A percentile compares a stretch with the other conserved stretches of the same genome.
Conservation (phyloP, 2,113 vertebrate species). For the Cephalopholis sonnerati region DNA sequence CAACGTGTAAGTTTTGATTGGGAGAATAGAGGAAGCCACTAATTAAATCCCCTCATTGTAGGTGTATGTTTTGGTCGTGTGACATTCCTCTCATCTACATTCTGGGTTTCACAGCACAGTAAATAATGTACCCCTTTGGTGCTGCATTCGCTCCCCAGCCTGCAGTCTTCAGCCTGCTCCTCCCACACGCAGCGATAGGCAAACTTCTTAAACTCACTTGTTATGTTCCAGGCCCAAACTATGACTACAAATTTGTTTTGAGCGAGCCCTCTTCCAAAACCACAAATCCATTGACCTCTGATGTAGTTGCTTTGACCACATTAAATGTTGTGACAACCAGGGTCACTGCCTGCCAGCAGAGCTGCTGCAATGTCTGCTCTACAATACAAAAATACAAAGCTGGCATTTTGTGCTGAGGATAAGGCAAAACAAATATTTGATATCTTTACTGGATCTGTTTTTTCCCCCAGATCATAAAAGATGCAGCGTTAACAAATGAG, state of each 20-base stretch:
- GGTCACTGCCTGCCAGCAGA: not conserved
- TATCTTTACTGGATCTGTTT: not conserved
- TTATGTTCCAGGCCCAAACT: conserved; percentile 8
- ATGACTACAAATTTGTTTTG: conserved; percentile 2
- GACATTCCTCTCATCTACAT: conserved; percentile 20
- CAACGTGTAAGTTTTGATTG: not conserved
- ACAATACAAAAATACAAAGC: not conserved
- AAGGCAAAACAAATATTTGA: not conserved
- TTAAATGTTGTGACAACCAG: conserved; percentile 23
- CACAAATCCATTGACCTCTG: conserved; percentile 24
- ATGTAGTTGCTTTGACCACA: conserved; percentile 35
- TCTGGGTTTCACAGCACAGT: conserved; percentile 11
- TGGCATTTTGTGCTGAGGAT: not conserved
- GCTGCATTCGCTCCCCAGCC: conserved; percentile 22
- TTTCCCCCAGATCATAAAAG: not conserved
- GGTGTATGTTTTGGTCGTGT: conserved; percentile 2
- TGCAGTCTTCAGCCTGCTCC: conserved; percentile 33
- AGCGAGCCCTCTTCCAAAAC: not conserved
- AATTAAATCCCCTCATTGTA: conserved; percentile 9
- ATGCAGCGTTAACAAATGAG: not conserved
- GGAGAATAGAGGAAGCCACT: not conserved
- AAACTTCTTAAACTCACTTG: conserved; percentile 7
- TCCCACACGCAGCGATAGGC: conserved; percentile 34
- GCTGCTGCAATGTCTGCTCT: not conserved
- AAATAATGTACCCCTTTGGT: conserved; percentile 3